These are phyloP conservation scores for Smutsia gigantea DNA, from an alignment of 2,797 vertebrate species.

Conservation along the genomic window DNA sequence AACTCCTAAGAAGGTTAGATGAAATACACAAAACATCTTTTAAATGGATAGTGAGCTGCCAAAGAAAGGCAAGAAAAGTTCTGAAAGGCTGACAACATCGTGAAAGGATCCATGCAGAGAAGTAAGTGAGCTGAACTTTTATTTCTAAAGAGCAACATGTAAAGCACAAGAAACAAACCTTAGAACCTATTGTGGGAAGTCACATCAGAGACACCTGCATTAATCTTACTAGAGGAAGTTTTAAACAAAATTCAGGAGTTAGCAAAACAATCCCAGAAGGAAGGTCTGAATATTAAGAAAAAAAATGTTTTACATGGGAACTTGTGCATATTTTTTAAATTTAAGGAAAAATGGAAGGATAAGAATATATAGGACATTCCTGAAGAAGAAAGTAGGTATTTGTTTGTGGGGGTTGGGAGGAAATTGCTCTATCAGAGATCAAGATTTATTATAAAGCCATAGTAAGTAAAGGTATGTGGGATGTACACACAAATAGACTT, in stretches of 20 bases:
- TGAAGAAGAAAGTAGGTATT: background rate
- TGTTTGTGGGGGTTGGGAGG: background rate
- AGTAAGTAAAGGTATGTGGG: background rate
- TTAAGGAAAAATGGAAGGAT: background rate
- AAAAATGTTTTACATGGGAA: background rate
- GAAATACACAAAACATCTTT: conserved; percentile 29
- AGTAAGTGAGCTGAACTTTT: background rate
- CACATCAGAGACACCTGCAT: background rate
- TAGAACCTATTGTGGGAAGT: background rate
- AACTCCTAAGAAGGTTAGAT: background rate
- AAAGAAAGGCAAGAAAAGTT: background rate
- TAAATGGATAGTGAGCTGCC: background rate
- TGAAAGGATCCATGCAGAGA: background rate
- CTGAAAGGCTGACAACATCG: background rate
- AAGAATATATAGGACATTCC: background rate
- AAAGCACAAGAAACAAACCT: background rate
- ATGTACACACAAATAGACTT: background rate
- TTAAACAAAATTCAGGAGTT: background rate
- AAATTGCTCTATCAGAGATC: background rate
- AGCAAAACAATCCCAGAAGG: background rate
- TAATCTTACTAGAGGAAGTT: background rate
- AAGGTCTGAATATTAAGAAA: background rate
- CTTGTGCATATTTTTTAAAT: background rate
- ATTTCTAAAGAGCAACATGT: background rate
- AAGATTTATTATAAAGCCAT: background rate